phyloP scores from a whole-genome alignment of 1,140 invertebrate genomes.

The Papilio helenus region DNA sequence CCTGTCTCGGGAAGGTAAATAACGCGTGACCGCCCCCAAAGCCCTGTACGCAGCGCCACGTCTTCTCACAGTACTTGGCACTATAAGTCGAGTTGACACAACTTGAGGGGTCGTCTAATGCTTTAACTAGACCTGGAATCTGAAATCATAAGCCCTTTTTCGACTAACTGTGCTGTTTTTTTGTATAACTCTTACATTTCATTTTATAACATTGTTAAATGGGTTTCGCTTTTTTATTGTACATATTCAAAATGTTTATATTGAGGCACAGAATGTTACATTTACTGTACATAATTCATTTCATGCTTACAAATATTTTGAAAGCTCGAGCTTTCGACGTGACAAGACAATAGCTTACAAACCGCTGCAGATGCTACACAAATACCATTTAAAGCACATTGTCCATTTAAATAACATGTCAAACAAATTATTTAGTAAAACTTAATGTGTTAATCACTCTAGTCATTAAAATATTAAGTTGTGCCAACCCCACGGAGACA shows the following conservation, averaged over 20 bases:
- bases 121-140: conserved; percentile 93
- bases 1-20: conserved; percentile 95
- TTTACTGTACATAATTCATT: neutral
- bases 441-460: too few relatives aligned
- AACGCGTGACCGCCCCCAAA: conserved; percentile 92
- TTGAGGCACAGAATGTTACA: neutral
- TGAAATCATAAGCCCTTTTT: conserved; percentile 69
- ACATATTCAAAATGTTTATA: too few relatives aligned
- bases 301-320: neutral
- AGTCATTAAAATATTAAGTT: too few relatives aligned
- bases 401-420: neutral
- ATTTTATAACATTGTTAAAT: too few relatives aligned
- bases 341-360: conserved; percentile 7
- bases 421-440: neutral
- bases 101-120: conserved; percentile 85
- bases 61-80: conserved; percentile 90
- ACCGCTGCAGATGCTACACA: neutral
- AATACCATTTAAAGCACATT: neutral
- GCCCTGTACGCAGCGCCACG: conserved; percentile 87
- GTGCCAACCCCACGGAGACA: too few relatives aligned
- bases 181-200: neutral
- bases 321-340: neutral
- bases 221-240: too few relatives aligned
- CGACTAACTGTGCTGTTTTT: too few relatives aligned
- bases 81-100: conserved; percentile 96